These are phyloP conservation scores for Dendrophyllia cribrosa DNA, from an alignment of 64 coral and sea anemone species.

Conservation along the genomic window DNA sequence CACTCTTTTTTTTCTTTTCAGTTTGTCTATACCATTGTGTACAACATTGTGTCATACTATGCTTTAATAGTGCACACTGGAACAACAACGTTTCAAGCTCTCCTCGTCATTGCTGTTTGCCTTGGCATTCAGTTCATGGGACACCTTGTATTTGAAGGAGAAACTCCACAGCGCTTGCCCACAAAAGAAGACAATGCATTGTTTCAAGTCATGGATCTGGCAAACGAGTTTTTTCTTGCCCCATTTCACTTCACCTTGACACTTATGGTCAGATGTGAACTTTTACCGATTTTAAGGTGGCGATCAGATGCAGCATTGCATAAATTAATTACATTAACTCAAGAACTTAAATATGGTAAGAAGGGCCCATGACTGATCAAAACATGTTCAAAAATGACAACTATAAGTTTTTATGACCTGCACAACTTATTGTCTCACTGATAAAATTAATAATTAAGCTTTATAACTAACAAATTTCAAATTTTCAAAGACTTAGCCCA, in stretches of 20 bases:
- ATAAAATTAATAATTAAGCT: too few relatives aligned
- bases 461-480: too few relatives aligned
- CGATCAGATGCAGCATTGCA: slow-evolving; percentile 89
- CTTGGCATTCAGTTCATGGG: slow-evolving; percentile 69
- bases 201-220: slow-evolving; percentile 77
- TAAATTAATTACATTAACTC: slow-evolving; percentile 69
- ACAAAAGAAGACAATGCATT: slow-evolving; percentile 72
- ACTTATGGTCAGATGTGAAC: slow-evolving; percentile 75
- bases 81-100: slow-evolving; percentile 55
- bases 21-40: slow-evolving; percentile 84
- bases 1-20: slow-evolving; percentile 25
- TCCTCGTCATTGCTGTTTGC: slow-evolving; percentile 54
- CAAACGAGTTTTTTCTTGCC: slow-evolving; percentile 77
- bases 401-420: background rate
- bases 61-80: slow-evolving; percentile 52
- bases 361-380: slow-evolving; percentile 35
- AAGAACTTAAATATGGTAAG: slow-evolving; percentile 85
- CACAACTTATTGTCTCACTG: background rate
- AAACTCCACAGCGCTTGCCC: slow-evolving; percentile 34
- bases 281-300: slow-evolving; percentile 87
- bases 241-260: slow-evolving; percentile 86
- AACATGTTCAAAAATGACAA: background rate
- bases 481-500: too few relatives aligned
- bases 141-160: slow-evolving; percentile 64
- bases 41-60: slow-evolving; percentile 75